phyloP scores from a whole-genome alignment of 2,113 vertebrate genomes.

The Actenoides hombroni region DNA sequence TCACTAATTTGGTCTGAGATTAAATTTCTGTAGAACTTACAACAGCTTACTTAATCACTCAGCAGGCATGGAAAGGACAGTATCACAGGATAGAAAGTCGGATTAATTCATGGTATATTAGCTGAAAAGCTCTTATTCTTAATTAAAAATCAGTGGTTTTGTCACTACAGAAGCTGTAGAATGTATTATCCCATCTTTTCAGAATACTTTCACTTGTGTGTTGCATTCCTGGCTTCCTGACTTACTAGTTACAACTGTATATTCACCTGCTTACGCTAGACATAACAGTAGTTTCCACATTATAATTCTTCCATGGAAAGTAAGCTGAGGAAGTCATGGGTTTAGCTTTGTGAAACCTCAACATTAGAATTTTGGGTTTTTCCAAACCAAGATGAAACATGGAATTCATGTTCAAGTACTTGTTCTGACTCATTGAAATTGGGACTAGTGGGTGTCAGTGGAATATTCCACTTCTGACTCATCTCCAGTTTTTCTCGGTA shows the following conservation, averaged over 20 bases:
- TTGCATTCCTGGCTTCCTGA: not conserved
- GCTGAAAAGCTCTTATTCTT: constrained; percentile 1
- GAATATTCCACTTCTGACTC: not conserved
- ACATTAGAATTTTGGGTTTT: not conserved
- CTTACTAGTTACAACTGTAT: not conserved
- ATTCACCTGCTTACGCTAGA: not conserved
- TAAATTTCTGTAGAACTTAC: not conserved
- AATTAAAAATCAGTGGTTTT: not conserved
- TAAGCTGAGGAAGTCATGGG: not conserved
- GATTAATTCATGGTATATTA: not conserved
- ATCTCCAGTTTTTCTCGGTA: not conserved
- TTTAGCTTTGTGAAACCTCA: not conserved
- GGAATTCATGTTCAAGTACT: not conserved
- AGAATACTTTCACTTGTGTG: not conserved
- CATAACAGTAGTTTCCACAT: not conserved
- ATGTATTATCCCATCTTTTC: not conserved
- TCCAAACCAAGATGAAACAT: not conserved
- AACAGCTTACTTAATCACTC: not conserved
- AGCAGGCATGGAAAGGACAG: not conserved
- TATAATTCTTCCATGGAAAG: not conserved
- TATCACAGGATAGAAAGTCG: not conserved
- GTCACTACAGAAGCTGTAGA: not conserved
- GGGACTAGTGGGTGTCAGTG: not conserved
- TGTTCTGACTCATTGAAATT: not conserved
- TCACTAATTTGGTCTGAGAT: not conserved